Percentiles rank a stretch among this genome's conserved stretches.
These are phyloP conservation scores for Sebastiscus albofasciatus DNA, from an alignment of 2,797 vertebrate genomes.

Conservation along the genomic window DNA sequence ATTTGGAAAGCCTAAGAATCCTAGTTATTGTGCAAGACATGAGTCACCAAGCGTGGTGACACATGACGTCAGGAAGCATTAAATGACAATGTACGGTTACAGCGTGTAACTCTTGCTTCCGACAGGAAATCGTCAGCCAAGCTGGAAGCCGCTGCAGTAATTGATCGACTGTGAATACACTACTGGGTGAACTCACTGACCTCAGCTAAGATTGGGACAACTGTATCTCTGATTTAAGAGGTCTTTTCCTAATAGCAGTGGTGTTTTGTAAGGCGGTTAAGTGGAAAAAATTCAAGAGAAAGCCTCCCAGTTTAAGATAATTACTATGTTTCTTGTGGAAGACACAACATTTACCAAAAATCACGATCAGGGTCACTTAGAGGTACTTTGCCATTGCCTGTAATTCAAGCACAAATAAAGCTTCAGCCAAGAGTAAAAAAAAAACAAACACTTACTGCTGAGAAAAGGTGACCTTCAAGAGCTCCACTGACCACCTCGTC, in stretches of 20 bases:
- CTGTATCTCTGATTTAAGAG: not conserved
- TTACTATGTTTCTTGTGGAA: not conserved
- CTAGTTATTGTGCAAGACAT: not conserved
- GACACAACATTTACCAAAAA: conserved; percentile 3
- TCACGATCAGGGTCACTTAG: not conserved
- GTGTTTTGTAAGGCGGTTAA: not conserved
- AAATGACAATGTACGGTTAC: not conserved
- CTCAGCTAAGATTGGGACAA: not conserved
- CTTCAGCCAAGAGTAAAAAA: not conserved
- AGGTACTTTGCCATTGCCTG: not conserved
- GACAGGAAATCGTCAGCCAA: conserved; percentile 14
- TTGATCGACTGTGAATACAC: conserved; percentile 25
- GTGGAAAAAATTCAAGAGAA: not conserved
- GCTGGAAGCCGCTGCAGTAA: not conserved
- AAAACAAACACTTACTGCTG: not conserved
- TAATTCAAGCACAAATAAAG: not conserved
- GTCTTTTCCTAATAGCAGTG: not conserved
- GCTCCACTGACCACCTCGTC: conserved; percentile 18
- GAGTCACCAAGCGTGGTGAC: conserved; percentile 16
- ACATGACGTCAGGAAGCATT: conserved; percentile 2
- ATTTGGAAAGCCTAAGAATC: not conserved
- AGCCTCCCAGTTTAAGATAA: not conserved
- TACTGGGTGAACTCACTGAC: conserved; percentile 14
- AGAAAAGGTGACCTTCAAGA: conserved; percentile 27
- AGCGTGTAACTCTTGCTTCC: conserved; percentile 20